Conservation (phyloP, 2,113 vertebrate species). For the Empidonax alnorum region DNA sequence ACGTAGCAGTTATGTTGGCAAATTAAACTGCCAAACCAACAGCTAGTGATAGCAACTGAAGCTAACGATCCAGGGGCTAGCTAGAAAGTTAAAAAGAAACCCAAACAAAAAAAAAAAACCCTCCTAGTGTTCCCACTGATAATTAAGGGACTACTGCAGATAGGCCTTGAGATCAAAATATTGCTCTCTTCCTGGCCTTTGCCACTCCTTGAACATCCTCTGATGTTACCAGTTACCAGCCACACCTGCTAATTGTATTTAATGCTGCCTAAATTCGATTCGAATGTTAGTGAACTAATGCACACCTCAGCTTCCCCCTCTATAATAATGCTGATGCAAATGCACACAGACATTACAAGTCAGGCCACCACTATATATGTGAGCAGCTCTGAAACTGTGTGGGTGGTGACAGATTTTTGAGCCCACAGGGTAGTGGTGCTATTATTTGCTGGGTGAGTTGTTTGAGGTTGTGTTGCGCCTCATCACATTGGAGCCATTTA, state of each 20-base stretch:
- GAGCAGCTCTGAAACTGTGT: not conserved
- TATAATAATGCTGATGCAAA: not conserved
- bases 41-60: not conserved
- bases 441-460: not conserved
- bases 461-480: not conserved
- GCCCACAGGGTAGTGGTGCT: accelerated
- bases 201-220: not conserved
- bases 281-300: not conserved
- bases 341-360: not conserved
- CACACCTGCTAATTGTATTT: not conserved
- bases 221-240: not conserved
- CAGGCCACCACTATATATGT: not conserved
- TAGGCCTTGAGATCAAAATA: not conserved
- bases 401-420: not conserved
- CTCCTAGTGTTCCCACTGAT: not conserved
- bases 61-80: not conserved
- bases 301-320: not conserved
- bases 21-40: not conserved
- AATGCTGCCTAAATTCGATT: not conserved
- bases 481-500: not conserved
- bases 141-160: not conserved
- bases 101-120: accelerated
- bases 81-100: not conserved
- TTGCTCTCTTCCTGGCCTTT: not conserved
- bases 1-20: not conserved